Percentiles rank a stretch among this genome's conserved stretches.
phyloP scores from a whole-genome alignment of 2,888 invertebrate genomes.

The Allolobophora icterica region DNA sequence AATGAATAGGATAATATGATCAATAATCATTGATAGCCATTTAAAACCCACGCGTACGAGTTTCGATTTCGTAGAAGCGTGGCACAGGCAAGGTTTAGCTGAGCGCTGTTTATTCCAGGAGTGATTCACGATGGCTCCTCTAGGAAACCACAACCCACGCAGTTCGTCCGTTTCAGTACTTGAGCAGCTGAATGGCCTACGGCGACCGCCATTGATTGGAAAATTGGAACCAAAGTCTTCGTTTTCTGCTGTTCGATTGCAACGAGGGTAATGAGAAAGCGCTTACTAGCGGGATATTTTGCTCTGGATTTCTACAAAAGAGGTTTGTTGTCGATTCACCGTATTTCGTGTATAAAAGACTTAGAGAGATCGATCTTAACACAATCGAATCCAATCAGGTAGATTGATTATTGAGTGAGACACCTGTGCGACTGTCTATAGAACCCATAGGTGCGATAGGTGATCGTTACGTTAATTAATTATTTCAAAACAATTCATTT shows the following conservation, averaged over 20 bases:
- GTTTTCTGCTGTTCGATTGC: not conserved
- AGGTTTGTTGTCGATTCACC: too few species aligned
- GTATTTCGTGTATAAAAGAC: not conserved
- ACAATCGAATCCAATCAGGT: not conserved
- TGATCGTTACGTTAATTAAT: not conserved
- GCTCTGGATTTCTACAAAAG: not conserved
- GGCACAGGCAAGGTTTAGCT: too few species aligned
- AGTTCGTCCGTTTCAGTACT: not conserved
- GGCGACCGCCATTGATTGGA: not conserved
- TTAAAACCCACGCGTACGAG: not conserved
- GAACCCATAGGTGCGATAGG: too few species aligned
- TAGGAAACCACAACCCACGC: not conserved
- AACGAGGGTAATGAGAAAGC: rapidly evolving
- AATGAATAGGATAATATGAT: too few species aligned
- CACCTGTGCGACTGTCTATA: not conserved
- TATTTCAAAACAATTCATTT: not conserved
- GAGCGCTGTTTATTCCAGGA: too few species aligned
- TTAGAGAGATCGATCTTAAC: not conserved
- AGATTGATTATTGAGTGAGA: not conserved
- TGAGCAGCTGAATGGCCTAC: not conserved
- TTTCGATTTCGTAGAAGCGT: not conserved
- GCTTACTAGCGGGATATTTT: too few species aligned
- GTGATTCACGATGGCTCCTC: too few species aligned
- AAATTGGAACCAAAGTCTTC: not conserved
- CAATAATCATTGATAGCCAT: too few species aligned